A percentile compares a stretch with the other conserved stretches of the same genome.
Evolutionary conservation across 2,888 invertebrate species (phyloP).

Genomic region (Sturmia bella): DNA sequence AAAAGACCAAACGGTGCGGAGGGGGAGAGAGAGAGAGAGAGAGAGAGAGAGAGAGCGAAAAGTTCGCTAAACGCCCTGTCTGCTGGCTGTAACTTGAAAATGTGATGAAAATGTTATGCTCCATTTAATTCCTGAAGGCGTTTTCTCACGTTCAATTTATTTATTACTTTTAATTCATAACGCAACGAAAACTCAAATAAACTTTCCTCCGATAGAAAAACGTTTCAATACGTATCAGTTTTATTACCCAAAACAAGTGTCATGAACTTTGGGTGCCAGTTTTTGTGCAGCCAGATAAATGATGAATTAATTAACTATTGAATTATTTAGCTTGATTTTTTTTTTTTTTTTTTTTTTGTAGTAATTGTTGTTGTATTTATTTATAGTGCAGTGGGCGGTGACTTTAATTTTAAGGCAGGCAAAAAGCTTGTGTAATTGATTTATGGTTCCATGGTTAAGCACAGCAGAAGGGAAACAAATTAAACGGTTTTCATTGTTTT

Average conservation of each 20-base stretch:
- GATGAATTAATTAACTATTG: conserved; percentile 52
- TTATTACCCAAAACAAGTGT: conserved; percentile 50
- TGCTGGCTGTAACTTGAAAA: conserved; percentile 51
- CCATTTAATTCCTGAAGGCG: conserved; percentile 69
- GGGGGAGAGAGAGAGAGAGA: no score
- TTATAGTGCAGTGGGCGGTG: conserved; percentile 14
- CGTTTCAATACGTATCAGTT: neutral
- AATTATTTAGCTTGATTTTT: conserved; percentile 23
- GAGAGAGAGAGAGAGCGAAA: conserved; percentile 35
- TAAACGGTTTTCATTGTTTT: no score
- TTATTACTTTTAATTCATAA: conserved; percentile 59
- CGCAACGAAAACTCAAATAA: neutral
- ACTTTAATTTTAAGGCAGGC: no score
- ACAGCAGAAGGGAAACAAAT: no score
- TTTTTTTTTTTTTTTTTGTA: neutral
- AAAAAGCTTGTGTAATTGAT: no score
- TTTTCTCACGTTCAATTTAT: conserved; percentile 72
- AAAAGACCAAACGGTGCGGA: conserved; percentile 6
- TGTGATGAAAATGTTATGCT: conserved; percentile 66
- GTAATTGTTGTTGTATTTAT: neutral
- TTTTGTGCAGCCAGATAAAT: neutral
- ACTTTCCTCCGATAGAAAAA: conserved; percentile 10
- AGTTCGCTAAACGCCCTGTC: conserved; percentile 58
- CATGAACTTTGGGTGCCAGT: conserved; percentile 39
- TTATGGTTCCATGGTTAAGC: no score